Conservation (phyloP, 2,888 invertebrate genomes). For the Plagiodera versicolora region DNA sequence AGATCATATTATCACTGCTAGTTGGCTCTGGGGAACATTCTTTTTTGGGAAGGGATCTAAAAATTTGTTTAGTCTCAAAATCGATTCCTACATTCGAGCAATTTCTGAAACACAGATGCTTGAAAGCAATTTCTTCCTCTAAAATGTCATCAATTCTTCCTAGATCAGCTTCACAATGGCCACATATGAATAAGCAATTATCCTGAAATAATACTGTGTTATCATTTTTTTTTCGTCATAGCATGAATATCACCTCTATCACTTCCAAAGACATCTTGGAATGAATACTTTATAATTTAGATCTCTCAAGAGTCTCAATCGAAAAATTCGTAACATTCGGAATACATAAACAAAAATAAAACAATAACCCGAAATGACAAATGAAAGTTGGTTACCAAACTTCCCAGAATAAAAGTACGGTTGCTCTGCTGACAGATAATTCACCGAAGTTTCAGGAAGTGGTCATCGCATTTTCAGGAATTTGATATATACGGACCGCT, state of each 20-base stretch:
- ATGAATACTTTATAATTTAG: no score
- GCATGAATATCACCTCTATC: not conserved
- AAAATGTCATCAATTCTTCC: not conserved
- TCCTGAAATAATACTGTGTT: slow-evolving; percentile 3
- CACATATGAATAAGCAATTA: slow-evolving; percentile 6
- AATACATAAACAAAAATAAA: not conserved
- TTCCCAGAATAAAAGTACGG: not conserved
- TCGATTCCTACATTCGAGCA: not conserved
- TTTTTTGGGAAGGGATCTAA: not conserved
- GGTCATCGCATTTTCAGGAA: slow-evolving; percentile 7
- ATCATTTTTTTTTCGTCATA: not conserved
- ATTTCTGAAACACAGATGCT: slow-evolving; percentile 3
- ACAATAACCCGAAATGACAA: not conserved
- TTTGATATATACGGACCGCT: not conserved
- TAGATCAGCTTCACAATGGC: not conserved
- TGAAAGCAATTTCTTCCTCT: not conserved
- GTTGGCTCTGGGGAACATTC: not conserved
- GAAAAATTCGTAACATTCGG: not conserved
- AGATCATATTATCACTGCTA: no score
- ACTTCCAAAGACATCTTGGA: slow-evolving; percentile 5
- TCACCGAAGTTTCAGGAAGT: slow-evolving; percentile 12
- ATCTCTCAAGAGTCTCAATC: no score
- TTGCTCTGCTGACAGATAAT: no score
- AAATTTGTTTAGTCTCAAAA: not conserved
- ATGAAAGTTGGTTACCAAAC: not conserved